Base-by-base conservation (phyloP, 2,888 invertebrate species). In the Cenopis cana region DNA sequence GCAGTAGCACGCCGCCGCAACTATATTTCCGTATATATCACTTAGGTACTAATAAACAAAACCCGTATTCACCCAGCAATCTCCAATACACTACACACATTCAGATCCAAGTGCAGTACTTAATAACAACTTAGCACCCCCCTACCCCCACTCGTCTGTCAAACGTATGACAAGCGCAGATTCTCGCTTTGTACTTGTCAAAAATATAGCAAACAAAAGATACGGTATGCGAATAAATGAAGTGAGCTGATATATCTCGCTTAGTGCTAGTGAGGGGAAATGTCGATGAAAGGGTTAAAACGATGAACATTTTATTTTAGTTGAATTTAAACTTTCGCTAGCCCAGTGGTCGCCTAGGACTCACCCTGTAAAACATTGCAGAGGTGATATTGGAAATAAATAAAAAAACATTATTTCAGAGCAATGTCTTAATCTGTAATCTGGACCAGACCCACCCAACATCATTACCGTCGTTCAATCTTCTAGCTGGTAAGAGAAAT, bases 181-280 rank as follows among this genome's bases (percentile, higher is more conserved):
- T 92, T 88, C 64, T 84, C 85, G 91, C 93, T 93, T 93, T 93
- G 91, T 93, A 90, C 93, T 91, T 93, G 93, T 93, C 93, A 93
- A 93, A 93, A 93, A 93, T 93, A 93, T 91, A 89, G 89, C 91
- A 93, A 93, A 93, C 93, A 93, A 93, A 93, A 93, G 92, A 92
- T 93, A 91, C 87, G 86, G 87, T 83, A 83, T 79, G 88, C 86
- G 89, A 87, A 91, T 91, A 91, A 93, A 93, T 93, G 93, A 93
- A 93, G 91, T 91, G 92, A 90, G 92, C 89, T 93, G 93, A 92
- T 93, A 90, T 93, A 89, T 90, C 90, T 90, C 84, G 81, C 81
- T 79, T 78, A 77, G 77, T 74, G 70, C 11, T 85, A 90, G 91
- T 75, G 91, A 68, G 82, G 90, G 74, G 77, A 36, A 33, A 29